Conservation (phyloP, 2,888 invertebrate genomes). For the Nephrotoma flavescens region DNA sequence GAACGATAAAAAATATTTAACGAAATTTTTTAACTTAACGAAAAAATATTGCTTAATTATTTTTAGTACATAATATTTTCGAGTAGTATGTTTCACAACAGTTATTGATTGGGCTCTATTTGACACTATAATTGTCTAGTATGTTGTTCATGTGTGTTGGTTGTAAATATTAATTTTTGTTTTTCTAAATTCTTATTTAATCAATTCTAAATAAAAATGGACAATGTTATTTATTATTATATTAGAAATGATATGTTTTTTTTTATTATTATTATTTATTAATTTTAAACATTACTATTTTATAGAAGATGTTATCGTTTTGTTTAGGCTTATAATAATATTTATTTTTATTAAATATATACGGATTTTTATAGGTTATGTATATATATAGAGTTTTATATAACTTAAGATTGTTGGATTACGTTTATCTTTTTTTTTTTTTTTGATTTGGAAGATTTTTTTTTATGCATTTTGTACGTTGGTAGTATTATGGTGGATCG, state of each 20-base stretch:
- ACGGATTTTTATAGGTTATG: neutral
- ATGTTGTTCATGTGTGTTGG: neutral
- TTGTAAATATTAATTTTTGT: neutral
- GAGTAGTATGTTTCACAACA: neutral
- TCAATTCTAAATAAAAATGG: neutral
- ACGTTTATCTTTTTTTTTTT: neutral
- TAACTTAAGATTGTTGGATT: neutral
- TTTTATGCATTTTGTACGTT: neutral
- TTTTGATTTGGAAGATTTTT: neutral
- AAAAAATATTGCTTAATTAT: neutral
- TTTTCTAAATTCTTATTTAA: neutral
- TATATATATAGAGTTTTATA: neutral
- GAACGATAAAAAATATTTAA: too few species aligned
- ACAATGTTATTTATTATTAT: neutral
- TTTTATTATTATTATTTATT: neutral
- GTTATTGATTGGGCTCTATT: neutral
- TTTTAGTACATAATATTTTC: too few species aligned
- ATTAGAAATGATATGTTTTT: neutral
- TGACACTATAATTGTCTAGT: neutral
- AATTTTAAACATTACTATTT: neutral
- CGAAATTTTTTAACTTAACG: too few species aligned
- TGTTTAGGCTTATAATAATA: neutral
- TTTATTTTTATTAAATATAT: neutral
- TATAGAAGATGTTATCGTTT: neutral
- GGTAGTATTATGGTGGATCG: neutral